Conservation (phyloP, 2,113 vertebrate genomes). For the Piaya cayana region DNA sequence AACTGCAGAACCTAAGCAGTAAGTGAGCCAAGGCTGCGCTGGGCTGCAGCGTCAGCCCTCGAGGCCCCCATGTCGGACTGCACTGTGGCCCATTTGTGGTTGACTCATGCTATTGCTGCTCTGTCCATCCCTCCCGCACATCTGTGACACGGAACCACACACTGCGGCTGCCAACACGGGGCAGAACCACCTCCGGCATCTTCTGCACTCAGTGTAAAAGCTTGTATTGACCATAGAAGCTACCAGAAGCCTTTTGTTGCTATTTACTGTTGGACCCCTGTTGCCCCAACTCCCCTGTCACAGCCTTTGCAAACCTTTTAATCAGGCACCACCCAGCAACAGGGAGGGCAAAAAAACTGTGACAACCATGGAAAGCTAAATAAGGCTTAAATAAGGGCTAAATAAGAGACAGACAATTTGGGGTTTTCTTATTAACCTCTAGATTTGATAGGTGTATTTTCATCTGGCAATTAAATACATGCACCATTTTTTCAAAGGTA, state of each 20-base stretch:
- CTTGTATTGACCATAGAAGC: not conserved
- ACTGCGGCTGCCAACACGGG: accelerated
- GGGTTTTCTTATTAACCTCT: not conserved
- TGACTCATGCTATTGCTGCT: accelerated
- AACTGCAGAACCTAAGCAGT: accelerated
- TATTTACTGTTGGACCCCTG: not conserved
- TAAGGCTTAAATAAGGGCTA: too few species aligned
- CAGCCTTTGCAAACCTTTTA: accelerated
- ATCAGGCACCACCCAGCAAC: not conserved
- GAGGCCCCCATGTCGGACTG: not conserved
- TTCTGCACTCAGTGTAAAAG: accelerated
- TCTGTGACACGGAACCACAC: accelerated
- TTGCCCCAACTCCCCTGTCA: not conserved
- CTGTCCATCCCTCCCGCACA: not conserved
- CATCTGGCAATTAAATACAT: not conserved
- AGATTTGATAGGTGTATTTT: not conserved
- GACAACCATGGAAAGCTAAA: not conserved
- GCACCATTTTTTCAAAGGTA: not conserved
- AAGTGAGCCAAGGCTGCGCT: accelerated
- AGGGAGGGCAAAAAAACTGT: not conserved
- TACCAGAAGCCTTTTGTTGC: not conserved
- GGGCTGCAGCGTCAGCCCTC: not conserved
- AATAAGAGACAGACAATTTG: not conserved
- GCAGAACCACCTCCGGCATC: accelerated
- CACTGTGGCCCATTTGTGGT: accelerated